phyloP scores from a whole-genome alignment of 2,888 invertebrate species.

The Diachrysia chrysitis region DNA sequence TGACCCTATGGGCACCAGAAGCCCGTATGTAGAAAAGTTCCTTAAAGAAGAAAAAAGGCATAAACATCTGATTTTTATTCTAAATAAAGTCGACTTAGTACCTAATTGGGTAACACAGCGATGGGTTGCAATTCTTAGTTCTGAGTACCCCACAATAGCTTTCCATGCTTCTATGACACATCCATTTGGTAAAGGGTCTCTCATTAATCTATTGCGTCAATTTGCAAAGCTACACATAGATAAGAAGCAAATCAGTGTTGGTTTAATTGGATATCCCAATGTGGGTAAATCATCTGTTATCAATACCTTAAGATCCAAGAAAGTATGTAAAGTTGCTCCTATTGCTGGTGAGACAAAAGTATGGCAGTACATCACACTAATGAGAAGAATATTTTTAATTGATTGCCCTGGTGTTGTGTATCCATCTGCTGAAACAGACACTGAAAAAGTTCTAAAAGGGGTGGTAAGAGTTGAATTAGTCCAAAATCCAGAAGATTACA shows the following conservation, averaged over 20 bases:
- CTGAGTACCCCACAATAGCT: slow-evolving; percentile 98
- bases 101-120: slow-evolving; percentile 99
- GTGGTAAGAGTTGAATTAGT: slow-evolving; percentile 99
- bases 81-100: slow-evolving; percentile 99
- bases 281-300: slow-evolving; percentile 99
- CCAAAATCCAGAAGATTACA: slow-evolving; percentile 98
- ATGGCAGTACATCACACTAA: slow-evolving; percentile 99
- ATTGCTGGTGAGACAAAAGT: slow-evolving; percentile 99
- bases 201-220: slow-evolving; percentile 98
- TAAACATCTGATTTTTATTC: slow-evolving; percentile 98
- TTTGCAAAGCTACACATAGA: slow-evolving; percentile 98
- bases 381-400: slow-evolving; percentile 98
- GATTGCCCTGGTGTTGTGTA: slow-evolving; percentile 99
- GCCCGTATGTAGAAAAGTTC: slow-evolving; percentile 97
- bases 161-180: slow-evolving; percentile 99
- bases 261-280: slow-evolving; percentile 99
- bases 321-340: slow-evolving; percentile 99
- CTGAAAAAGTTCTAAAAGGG: slow-evolving; percentile 98
- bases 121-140: slow-evolving; percentile 98
- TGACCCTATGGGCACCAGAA: slow-evolving; percentile 98
- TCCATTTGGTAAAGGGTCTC: slow-evolving; percentile 98
- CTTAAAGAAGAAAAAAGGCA: slow-evolving; percentile 98
- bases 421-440: slow-evolving; percentile 98
- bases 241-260: slow-evolving; percentile 99
- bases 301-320: slow-evolving; percentile 98